phyloP scores from a whole-genome alignment of 2,797 vertebrate species.

The Eurystomus glaucurus region DNA sequence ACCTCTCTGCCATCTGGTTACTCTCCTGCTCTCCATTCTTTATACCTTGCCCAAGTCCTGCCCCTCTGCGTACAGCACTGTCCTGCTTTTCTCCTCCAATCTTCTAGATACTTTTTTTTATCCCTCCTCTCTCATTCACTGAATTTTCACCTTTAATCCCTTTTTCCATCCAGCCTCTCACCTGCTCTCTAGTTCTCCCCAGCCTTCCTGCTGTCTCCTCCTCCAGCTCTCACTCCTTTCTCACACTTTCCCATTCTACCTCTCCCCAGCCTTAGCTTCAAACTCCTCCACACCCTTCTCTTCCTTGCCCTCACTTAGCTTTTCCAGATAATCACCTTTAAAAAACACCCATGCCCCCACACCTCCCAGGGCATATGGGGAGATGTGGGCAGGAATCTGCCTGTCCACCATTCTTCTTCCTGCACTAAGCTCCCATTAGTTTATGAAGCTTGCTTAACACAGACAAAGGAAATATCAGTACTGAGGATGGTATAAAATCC shows the following conservation, averaged over 20 bases:
- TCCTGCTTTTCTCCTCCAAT: fast-evolving
- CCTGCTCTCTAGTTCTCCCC: not conserved
- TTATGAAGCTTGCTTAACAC: not conserved
- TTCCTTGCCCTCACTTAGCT: not conserved
- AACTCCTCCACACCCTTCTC: not conserved
- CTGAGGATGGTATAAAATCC: not conserved
- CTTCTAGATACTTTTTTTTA: not conserved
- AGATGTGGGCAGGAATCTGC: not conserved
- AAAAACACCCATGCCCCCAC: fast-evolving
- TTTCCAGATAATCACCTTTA: not conserved
- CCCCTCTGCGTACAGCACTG: not conserved
- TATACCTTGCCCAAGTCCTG: not conserved
- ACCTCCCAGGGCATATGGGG: fast-evolving
- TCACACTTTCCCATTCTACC: not conserved
- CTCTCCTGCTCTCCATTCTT: not conserved
- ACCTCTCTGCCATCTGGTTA: not conserved
- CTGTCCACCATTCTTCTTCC: not conserved
- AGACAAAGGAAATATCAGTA: not conserved
- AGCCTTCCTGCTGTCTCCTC: not conserved
- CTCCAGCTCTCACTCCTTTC: not conserved
- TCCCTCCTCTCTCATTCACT: not conserved
- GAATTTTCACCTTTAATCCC: not conserved
- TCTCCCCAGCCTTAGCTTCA: not conserved
- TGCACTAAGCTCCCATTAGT: not conserved
- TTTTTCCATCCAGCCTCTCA: not conserved